phyloP scores from a whole-genome alignment of 1,140 invertebrate species.

The Diachasmimorpha longicaudata region DNA sequence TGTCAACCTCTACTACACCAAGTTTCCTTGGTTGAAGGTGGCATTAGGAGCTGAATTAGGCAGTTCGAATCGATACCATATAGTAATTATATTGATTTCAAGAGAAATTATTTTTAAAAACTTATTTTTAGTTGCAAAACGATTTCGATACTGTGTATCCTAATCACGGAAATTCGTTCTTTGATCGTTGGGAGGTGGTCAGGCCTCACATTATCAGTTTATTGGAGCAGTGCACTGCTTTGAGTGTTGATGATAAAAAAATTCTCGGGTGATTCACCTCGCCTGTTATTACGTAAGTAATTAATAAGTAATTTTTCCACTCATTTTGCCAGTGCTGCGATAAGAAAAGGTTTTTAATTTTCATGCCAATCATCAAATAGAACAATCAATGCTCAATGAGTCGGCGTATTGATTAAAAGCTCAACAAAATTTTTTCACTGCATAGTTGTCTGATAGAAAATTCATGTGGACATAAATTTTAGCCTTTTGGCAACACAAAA shows the following conservation, averaged over 20 bases:
- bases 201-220: not conserved
- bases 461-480: no score
- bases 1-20: not conserved
- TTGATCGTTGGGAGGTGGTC: not conserved
- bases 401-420: no score
- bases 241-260: not conserved
- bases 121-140: not conserved
- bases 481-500: no score
- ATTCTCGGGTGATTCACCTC: not conserved
- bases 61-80: not conserved
- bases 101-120: no score
- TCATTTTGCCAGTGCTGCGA: not conserved
- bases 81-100: not conserved
- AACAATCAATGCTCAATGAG: no score
- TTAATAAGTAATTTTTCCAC: not conserved
- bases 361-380: no score
- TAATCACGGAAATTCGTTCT: not conserved
- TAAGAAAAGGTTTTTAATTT: no score
- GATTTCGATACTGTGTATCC: not conserved
- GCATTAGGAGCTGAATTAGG: not conserved
- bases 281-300: not conserved
- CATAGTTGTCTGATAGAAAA: no score
- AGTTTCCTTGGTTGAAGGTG: not conserved
- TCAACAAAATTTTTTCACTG: no score
- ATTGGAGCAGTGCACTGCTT: not conserved